A percentile compares a stretch with the other conserved stretches of the same genome.
Evolutionary conservation across 1,140 invertebrate genomes (phyloP).

Genomic region (Drosophila sturtevanti): DNA sequence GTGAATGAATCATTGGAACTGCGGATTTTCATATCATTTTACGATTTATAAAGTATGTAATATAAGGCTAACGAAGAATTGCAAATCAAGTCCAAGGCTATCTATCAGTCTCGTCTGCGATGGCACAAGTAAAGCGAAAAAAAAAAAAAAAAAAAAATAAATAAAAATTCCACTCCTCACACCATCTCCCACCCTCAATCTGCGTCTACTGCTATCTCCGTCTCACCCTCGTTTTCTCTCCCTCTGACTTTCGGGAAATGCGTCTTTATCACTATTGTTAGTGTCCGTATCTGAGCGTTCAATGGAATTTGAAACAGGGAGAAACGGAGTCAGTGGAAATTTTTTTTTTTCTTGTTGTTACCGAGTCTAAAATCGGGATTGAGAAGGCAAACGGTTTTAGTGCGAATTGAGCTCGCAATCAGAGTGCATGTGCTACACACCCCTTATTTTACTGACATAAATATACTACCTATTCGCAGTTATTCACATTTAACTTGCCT

Average conservation of each 20-base stretch:
- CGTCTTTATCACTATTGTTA: slow-evolving; percentile 36
- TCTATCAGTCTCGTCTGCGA: slow-evolving; percentile 31
- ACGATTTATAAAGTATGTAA: slow-evolving; percentile 4
- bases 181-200: not conserved
- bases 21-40: slow-evolving; percentile 22
- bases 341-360: slow-evolving; percentile 21
- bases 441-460: not conserved
- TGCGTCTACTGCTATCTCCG: not conserved
- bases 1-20: slow-evolving; percentile 7
- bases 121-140: not conserved
- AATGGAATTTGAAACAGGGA: slow-evolving; percentile 16
- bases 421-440: slow-evolving; percentile 15
- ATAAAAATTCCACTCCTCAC: slow-evolving; percentile 40
- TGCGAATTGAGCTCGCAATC: slow-evolving; percentile 37
- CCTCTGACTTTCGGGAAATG: slow-evolving; percentile 13
- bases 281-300: not conserved
- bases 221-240: not conserved
- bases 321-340: slow-evolving; percentile 69
- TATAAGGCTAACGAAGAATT: slow-evolving; percentile 8
- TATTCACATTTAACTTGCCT: not conserved
- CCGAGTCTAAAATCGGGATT: slow-evolving; percentile 51
- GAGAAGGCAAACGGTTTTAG: slow-evolving; percentile 40
- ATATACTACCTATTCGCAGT: not conserved
- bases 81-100: slow-evolving; percentile 54
- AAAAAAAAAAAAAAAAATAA: slow-evolving; percentile 23